Percentiles rank a stretch among this genome's conserved stretches.
phyloP scores from a whole-genome alignment of 92 coral and sea anemone species.

The Paragorgia papillata region DNA sequence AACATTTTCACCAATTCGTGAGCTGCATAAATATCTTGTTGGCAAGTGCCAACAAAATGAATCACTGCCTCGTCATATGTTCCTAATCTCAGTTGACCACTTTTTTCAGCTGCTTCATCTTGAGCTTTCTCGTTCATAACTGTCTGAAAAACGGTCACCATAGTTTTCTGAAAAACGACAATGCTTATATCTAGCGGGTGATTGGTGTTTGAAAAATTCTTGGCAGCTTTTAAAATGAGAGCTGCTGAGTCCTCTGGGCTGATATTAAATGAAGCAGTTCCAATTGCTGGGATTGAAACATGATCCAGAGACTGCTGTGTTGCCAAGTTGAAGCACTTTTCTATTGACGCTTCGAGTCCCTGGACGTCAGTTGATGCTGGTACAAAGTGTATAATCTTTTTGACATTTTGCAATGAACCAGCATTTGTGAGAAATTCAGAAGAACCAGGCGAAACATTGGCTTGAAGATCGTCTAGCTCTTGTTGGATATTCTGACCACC shows the following conservation, averaged over 20 bases:
- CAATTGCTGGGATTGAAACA: not conserved
- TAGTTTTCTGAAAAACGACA: not conserved
- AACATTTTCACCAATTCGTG: not conserved
- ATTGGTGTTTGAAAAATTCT: not conserved
- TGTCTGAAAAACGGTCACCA: not conserved
- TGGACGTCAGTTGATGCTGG: not conserved
- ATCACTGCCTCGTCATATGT: not conserved
- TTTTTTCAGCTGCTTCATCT: not conserved
- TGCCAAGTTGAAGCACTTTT: not conserved
- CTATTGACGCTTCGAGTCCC: not conserved
- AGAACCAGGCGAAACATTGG: not conserved
- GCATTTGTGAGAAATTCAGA: not conserved
- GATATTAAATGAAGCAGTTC: not conserved
- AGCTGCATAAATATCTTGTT: not conserved
- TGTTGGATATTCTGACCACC: not conserved
- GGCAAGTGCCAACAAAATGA: not conserved
- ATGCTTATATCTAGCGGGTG: not conserved
- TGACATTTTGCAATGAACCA: constrained; percentile 10
- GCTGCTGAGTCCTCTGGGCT: not conserved
- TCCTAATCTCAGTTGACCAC: not conserved
- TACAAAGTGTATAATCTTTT: constrained; percentile 7
- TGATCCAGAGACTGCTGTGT: not conserved
- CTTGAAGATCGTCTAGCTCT: not conserved
- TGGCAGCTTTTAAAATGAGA: constrained; percentile 2
- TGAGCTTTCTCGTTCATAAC: not conserved